Percentiles rank a stretch among this genome's conserved stretches.
Conservation (phyloP, 2,888 invertebrate species). For the Hoplodrina blanda region DNA sequence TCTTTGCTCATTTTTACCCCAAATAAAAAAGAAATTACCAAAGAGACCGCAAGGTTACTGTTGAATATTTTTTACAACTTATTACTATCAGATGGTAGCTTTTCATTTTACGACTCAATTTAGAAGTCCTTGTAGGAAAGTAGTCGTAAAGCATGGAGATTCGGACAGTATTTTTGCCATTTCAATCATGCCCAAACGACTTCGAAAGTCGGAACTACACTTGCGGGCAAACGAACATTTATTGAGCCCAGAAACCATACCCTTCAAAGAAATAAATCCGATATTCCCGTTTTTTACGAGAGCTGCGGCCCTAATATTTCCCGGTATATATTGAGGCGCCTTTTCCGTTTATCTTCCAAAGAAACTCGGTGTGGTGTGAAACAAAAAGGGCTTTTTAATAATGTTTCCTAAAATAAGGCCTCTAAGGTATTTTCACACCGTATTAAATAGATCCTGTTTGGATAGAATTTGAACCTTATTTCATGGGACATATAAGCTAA, state of each 20-base stretch:
- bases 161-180: not conserved
- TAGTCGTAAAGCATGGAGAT: not conserved
- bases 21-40: not conserved
- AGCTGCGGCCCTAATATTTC: slow-evolving; percentile 34
- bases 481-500: not conserved
- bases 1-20: too few species aligned
- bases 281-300: slow-evolving; percentile 41
- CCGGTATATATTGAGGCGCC: slow-evolving; percentile 33
- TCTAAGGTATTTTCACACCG: slow-evolving; percentile 18
- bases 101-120: not conserved
- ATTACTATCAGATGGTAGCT: not conserved
- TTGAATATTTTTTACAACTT: not conserved
- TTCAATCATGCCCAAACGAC: not conserved
- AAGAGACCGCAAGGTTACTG: not conserved
- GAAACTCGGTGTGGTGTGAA: slow-evolving; percentile 21
- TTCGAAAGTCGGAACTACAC: slow-evolving; percentile 22
- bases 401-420: slow-evolving; percentile 19
- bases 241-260: slow-evolving; percentile 35
- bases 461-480: slow-evolving; percentile 18
- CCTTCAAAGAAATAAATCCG: slow-evolving; percentile 53
- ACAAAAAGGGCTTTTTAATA: slow-evolving; percentile 35
- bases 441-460: slow-evolving; percentile 13
- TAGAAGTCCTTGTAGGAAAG: not conserved
- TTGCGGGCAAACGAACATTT: slow-evolving; percentile 27
- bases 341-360: slow-evolving; percentile 44